Conservation (phyloP, 2,797 vertebrate genomes). For the Megaceryle alcyon region DNA sequence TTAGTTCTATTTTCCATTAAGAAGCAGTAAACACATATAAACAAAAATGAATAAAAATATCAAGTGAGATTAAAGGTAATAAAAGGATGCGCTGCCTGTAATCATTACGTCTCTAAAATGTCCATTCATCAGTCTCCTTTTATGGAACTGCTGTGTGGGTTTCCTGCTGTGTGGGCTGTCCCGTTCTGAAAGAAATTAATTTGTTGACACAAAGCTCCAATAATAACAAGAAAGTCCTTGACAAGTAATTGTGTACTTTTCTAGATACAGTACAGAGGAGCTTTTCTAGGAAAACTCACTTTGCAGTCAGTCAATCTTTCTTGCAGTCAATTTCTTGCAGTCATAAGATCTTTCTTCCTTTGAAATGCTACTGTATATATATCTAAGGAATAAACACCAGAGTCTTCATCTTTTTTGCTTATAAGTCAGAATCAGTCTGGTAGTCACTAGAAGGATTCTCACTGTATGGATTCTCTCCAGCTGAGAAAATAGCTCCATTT, state of each 20-base stretch:
- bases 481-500: not conserved
- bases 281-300: slow-evolving; percentile 21
- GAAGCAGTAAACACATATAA: not conserved
- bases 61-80: not conserved
- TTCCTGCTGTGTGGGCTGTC: not conserved
- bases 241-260: not conserved
- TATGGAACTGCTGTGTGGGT: not conserved
- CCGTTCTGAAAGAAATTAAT: not conserved
- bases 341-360: not conserved
- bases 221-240: not conserved
- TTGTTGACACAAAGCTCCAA: slow-evolving; percentile 10
- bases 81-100: not conserved
- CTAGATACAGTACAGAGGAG: not conserved
- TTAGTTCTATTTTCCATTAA: not conserved
- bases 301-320: not conserved
- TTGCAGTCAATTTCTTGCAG: not conserved
- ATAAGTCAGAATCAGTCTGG: not conserved
- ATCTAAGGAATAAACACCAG: not conserved
- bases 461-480: not conserved
- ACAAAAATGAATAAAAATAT: not conserved
- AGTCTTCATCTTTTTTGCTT: not conserved
- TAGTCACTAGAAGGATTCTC: not conserved
- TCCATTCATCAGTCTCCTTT: not conserved
- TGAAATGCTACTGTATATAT: not conserved
- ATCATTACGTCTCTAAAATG: not conserved